Evolutionary conservation across 2,797 vertebrate species (phyloP), one percentile per base, ranked within the genome.

Genomic region (Melanogrammus aeglefinus): DNA sequence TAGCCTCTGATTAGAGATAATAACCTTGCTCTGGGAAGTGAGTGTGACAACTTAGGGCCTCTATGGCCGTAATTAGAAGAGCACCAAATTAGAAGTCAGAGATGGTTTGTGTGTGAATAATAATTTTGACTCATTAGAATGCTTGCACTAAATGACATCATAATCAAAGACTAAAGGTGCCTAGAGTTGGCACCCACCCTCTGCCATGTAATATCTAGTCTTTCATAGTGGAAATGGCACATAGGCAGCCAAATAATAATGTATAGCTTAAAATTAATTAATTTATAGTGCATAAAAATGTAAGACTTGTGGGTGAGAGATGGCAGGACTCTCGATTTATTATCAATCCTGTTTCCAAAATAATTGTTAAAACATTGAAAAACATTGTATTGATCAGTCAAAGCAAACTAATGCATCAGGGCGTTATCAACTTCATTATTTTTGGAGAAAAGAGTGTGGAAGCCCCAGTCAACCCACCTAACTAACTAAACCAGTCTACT

Each of bases 51-150:
- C 92, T 86, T 87, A 88, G 84, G 72, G 76, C 18, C 81, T 91
- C 89, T 93, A 93, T 91, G 85, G 87, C 76, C 51, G 44, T 93
- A 92, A 94, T 94, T 91, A 80, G 88, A 85, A 88, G 87, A 89
- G 84, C 86, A 86, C 87, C 86, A 63, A 88, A 88, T 93, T 82
- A 80, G 88, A 81, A 90, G 86, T 91, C 89, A 35, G 87, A 79
- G 88, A 63, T 57, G 85, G 83, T 75, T 57, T 0, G 81, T 81
- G 76, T 47, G 78, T 76, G 86, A 90, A 18, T 63, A 63, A 16
- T 69, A 92, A 93, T 94, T 87, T 84, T 88, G 80, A 72, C 82
- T 75, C 66, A 91, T 93, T 94, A 93, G 76, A 79, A 78, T 88
- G 82, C 66, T 90, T 51, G 83, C 82, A 31, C 76, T 81, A 88